Base-by-base conservation (phyloP, 2,888 invertebrate genomes). In the Mechanitis mazaeus region DNA sequence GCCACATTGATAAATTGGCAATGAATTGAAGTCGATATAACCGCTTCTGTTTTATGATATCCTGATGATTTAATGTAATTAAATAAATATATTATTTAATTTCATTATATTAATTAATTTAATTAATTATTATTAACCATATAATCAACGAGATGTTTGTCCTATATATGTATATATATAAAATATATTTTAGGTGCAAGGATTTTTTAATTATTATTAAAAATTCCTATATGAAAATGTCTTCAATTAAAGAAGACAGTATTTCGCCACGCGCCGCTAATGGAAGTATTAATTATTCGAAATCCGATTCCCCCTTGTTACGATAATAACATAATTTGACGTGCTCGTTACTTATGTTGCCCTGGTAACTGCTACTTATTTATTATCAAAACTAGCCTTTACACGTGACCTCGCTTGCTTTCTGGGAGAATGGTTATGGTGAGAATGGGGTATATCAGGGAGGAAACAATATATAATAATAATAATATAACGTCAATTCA, bases 231-330 rank as follows among this genome's bases (percentile, higher is more conserved):
- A 35, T 35, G 35, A 6, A 35, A 50, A 11, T 2, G 28, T 11
- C 31, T 50, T 11, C 20, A 59, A 64, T 64, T 63, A 64, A 65
- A 67, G 68, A 62, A 57, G 56, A 54, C 45, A 63, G 60, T 65
- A 66, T 62, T 68, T 42, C 67, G 83, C 71, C 85, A 84, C 85
- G 84, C 78, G 85, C 68, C 78, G 45, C 55, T 77, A 75, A 80
- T 78, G 73, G 74, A 78, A 80, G 80, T 83, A 42, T 42, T 42
- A 81, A 81, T 83, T 80, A 81, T 78, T 72, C 70, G 71, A 73
- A 75, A 75, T 72, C 70, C 65, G 69, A 73, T 59, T 70, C 67
- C 73, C 71, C 69, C 69, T 74, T 70, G 72, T 75, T 77, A 74
- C 68, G 67, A 55, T 73, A 70, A 74, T 73, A 72, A 72, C 72